Conservation (phyloP, 2,797 vertebrate genomes). For the Hippocampus kuda region DNA sequence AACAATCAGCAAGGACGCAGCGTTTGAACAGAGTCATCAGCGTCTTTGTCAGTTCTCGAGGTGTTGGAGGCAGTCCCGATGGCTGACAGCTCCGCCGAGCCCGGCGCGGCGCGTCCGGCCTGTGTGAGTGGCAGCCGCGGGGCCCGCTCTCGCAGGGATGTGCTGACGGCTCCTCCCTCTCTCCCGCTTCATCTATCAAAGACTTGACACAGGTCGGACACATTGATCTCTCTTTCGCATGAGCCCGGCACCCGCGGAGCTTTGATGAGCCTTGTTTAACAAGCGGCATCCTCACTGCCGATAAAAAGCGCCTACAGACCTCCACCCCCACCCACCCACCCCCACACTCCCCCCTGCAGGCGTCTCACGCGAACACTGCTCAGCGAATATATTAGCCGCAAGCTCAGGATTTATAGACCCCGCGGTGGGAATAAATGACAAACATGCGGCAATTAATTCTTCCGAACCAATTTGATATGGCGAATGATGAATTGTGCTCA, state of each 20-base stretch:
- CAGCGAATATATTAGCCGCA: constrained; percentile 56
- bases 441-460: constrained; percentile 65
- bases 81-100: constrained; percentile 18
- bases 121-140: background rate
- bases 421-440: constrained; percentile 54
- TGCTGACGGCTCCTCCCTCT: constrained; percentile 29
- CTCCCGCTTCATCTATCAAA: constrained; percentile 43
- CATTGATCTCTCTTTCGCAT: constrained; percentile 58
- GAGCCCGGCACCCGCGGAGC: constrained; percentile 39
- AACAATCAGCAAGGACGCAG: background rate
- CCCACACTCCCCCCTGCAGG: constrained; percentile 11
- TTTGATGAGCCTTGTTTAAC: constrained; percentile 56
- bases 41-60: background rate
- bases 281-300: constrained; percentile 53
- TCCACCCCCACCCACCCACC: background rate
- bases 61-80: background rate
- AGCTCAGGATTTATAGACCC: constrained; percentile 67
- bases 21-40: background rate
- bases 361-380: constrained; percentile 29
- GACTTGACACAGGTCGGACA: constrained; percentile 40
- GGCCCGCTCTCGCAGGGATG: constrained; percentile 34
- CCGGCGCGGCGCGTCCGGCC: constrained; percentile 14
- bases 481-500: constrained; percentile 69
- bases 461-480: constrained; percentile 73
- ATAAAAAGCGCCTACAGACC: constrained; percentile 46